Percentiles rank a stretch among this genome's conserved stretches.
Evolutionary conservation across 2,888 invertebrate species (phyloP).

Genomic region (Thysanoteuthis rhombus): DNA sequence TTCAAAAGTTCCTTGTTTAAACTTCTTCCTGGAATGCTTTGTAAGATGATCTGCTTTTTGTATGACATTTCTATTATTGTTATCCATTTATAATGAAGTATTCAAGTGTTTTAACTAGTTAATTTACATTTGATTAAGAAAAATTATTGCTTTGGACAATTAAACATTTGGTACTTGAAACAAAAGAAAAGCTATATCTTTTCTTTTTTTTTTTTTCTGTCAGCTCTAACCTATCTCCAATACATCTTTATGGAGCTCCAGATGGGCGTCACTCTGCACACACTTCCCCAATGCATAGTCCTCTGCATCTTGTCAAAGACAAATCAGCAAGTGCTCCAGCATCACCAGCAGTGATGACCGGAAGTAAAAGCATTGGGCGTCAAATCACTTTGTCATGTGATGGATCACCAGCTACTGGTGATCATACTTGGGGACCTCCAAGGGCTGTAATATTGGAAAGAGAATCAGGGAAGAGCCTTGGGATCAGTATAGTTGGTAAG

Average conservation of each 20-base stretch:
- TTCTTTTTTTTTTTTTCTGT: background rate
- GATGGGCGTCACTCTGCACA: constrained; percentile 25
- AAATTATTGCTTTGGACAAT: no score
- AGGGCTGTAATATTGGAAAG: constrained; percentile 79
- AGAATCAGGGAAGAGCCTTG: constrained; percentile 83
- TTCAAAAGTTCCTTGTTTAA: no score
- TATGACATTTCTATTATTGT: no score
- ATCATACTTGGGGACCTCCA: constrained; percentile 80
- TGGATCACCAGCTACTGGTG: constrained; percentile 52
- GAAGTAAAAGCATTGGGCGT: constrained; percentile 36
- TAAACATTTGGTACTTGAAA: no score
- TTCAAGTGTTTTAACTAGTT: no score
- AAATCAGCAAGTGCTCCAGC: constrained; percentile 34
- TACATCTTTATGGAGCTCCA: background rate
- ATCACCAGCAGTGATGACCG: constrained; percentile 31
- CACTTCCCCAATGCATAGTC: constrained; percentile 18
- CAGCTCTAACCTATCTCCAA: constrained; percentile 28
- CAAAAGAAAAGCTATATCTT: background rate
- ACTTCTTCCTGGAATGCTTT: no score
- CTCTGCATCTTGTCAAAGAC: constrained; percentile 21
- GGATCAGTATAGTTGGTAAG: constrained; percentile 96
- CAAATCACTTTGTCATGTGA: constrained; percentile 51
- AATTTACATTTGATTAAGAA: no score
- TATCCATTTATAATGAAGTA: no score
- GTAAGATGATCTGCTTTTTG: no score